Evolutionary conservation across 2,888 invertebrate genomes (phyloP).

Genomic region (Blomia tropicalis): DNA sequence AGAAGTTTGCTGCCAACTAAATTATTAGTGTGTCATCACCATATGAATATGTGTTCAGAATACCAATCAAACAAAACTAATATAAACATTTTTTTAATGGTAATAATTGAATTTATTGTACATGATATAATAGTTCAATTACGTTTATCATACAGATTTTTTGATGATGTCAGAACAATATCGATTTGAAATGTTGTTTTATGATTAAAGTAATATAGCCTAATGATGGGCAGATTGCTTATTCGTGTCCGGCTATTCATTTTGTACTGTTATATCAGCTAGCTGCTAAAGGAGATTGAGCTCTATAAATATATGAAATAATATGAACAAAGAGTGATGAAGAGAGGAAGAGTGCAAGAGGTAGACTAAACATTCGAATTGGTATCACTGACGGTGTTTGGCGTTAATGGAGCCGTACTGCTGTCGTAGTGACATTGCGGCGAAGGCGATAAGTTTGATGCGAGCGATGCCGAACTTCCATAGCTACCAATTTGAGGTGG

Average conservation of each 20-base stretch:
- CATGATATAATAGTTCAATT: not conserved
- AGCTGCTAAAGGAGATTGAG: too few species aligned
- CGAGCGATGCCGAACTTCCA: not conserved
- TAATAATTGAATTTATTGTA: not conserved
- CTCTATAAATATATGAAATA: too few species aligned
- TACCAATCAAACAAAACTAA: not conserved
- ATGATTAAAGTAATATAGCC: not conserved
- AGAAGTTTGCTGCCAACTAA: too few species aligned
- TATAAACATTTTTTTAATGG: too few species aligned
- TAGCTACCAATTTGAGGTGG: not conserved
- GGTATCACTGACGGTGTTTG: not conserved
- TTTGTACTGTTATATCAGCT: too few species aligned
- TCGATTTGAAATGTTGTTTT: too few species aligned
- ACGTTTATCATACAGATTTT: not conserved
- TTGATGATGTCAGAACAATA: too few species aligned
- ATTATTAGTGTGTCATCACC: too few species aligned
- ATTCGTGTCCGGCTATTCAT: not conserved
- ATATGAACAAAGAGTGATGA: too few species aligned
- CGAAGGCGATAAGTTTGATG: not conserved
- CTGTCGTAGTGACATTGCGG: not conserved
- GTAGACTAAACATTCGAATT: not conserved
- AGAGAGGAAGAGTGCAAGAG: too few species aligned
- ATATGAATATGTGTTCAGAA: too few species aligned
- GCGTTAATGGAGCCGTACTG: not conserved
- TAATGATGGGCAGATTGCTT: not conserved